Evolutionary conservation across 2,113 vertebrate species (phyloP).

Genomic region (Paedocypris sp.): DNA sequence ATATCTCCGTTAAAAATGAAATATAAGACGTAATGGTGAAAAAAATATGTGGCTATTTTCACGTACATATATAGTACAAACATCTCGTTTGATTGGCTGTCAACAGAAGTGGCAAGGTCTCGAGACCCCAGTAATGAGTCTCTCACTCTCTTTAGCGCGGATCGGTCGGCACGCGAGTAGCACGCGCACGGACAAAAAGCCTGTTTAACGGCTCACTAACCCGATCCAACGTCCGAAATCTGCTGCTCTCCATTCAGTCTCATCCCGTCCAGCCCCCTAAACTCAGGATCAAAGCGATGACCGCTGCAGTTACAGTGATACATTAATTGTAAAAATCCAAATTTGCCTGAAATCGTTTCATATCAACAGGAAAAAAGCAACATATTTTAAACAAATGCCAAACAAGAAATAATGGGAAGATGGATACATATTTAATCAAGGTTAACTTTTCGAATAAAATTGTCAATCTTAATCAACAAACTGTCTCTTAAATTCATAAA

Average conservation of each 20-base stretch:
- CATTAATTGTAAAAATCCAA: not conserved
- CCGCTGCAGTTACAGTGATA: too few relatives aligned
- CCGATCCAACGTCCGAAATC: slow-evolving; percentile 56
- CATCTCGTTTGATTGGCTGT: slow-evolving; percentile 17
- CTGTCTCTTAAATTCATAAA: too few relatives aligned
- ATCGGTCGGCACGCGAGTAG: slow-evolving; percentile 62
- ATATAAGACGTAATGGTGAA: too few relatives aligned
- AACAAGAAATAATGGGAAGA: too few relatives aligned
- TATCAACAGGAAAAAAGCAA: not conserved
- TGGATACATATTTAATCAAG: too few relatives aligned
- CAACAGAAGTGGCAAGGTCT: slow-evolving; percentile 26
- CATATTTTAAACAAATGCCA: too few relatives aligned
- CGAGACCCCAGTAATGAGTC: slow-evolving; percentile 30
- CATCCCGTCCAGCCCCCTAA: not conserved
- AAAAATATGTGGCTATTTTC: too few relatives aligned
- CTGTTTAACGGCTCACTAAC: slow-evolving; percentile 58
- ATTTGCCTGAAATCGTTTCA: not conserved
- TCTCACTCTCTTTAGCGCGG: slow-evolving; percentile 28
- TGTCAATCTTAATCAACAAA: too few relatives aligned
- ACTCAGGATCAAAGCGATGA: slow-evolving; percentile 9
- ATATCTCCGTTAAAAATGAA: too few relatives aligned
- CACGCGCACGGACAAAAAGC: slow-evolving; percentile 69
- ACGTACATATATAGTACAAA: slow-evolving; percentile 16
- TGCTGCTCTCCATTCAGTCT: slow-evolving; percentile 38
- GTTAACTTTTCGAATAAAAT: too few relatives aligned